Percentiles rank a stretch among this genome's conserved stretches.
phyloP scores from a whole-genome alignment of 2,797 vertebrate species.

The Eidolon dupreanum region DNA sequence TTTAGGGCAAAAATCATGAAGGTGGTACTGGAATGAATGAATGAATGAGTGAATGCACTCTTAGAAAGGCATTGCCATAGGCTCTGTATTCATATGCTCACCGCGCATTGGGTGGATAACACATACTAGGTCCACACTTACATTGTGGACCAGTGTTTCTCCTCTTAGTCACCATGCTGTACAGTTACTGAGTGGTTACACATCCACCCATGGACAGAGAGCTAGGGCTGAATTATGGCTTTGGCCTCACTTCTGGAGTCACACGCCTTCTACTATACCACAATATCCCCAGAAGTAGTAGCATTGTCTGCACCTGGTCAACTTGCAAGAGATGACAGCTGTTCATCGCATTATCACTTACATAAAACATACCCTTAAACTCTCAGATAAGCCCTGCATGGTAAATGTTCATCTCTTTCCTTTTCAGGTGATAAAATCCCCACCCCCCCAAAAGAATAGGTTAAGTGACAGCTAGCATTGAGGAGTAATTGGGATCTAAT shows the following conservation, averaged over 20 bases:
- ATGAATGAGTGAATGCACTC: background rate
- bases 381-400: background rate
- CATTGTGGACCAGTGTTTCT: background rate
- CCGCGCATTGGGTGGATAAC: background rate
- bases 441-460: too few species aligned
- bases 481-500: background rate
- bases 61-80: background rate
- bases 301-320: background rate
- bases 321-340: background rate
- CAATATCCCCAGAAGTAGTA: too few species aligned
- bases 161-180: background rate
- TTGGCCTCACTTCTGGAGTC: background rate
- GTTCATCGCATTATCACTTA: background rate
- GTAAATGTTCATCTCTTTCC: background rate
- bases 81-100: background rate
- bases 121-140: background rate
- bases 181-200: background rate
- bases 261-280: background rate
- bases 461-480: background rate
- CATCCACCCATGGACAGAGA: background rate
- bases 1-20: background rate
- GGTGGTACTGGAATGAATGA: background rate
- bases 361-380: background rate
- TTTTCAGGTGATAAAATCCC: background rate
- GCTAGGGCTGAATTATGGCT: background rate